Conservation (phyloP, 2,113 vertebrate genomes). For the Jaculus jaculus region DNA sequence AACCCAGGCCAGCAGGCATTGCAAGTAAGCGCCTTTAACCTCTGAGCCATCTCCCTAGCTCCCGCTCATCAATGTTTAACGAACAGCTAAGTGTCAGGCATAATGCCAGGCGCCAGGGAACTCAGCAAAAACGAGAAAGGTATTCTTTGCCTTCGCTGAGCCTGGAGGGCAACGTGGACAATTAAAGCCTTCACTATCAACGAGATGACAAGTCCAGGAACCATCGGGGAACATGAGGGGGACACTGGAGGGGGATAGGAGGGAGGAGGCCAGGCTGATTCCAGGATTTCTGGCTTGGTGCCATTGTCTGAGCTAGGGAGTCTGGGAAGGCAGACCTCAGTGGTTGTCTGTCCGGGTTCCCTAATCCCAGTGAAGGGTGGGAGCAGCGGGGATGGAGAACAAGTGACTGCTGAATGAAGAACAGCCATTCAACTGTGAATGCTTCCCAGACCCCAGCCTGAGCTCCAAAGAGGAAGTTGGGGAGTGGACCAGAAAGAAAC, state of each 20-base stretch:
- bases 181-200: background rate
- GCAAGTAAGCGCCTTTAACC: too few species aligned
- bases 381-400: background rate
- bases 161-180: background rate
- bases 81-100: background rate
- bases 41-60: too few species aligned
- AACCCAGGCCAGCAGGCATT: too few species aligned
- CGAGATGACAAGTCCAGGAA: background rate
- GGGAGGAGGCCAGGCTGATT: background rate
- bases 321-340: background rate
- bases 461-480: constrained; percentile 69
- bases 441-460: background rate
- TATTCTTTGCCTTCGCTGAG: background rate
- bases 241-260: rapidly evolving
- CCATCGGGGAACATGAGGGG: background rate
- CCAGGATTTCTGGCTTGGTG: background rate
- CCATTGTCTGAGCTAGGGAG: background rate
- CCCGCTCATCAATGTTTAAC: background rate
- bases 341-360: background rate
- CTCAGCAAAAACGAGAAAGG: background rate
- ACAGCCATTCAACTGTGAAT: background rate
- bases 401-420: background rate
- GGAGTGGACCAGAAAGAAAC: constrained; percentile 35
- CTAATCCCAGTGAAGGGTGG: background rate
- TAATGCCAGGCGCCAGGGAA: background rate